Percentiles rank a stretch among this genome's conserved stretches.
phyloP scores from a whole-genome alignment of 2,888 invertebrate species.

The Pseudeuparius sepicola region DNA sequence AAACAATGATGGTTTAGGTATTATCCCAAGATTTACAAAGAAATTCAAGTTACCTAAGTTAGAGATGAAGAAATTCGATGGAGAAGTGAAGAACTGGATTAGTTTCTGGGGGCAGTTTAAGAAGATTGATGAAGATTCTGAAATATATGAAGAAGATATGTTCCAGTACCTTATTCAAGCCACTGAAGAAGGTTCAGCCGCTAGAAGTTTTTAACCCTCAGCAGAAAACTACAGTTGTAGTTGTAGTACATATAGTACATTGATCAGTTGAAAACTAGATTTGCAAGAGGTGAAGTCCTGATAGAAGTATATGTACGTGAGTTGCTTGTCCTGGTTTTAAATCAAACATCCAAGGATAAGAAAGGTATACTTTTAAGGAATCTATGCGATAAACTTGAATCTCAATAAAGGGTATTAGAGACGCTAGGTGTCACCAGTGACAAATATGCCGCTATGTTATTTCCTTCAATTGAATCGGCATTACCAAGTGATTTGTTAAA shows the following conservation, averaged over 20 bases:
- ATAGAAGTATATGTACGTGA: slow-evolving; percentile 13
- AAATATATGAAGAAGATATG: slow-evolving; percentile 13
- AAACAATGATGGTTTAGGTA: too few relatives aligned
- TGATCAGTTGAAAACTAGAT: slow-evolving; percentile 10
- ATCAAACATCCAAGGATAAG: slow-evolving; percentile 5
- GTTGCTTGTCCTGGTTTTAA: slow-evolving; percentile 9
- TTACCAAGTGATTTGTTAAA: too few relatives aligned
- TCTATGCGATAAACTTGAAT: too few relatives aligned
- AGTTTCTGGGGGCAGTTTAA: slow-evolving; percentile 14
- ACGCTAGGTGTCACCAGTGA: slow-evolving; percentile 8
- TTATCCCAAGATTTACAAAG: too few relatives aligned
- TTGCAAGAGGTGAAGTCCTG: slow-evolving; percentile 14
- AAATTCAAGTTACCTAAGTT: too few relatives aligned
- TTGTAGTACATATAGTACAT: background rate
- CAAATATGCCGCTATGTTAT: slow-evolving; percentile 10
- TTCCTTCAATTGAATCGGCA: slow-evolving; percentile 9
- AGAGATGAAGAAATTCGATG: slow-evolving; percentile 7
- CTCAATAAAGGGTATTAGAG: slow-evolving; percentile 8
- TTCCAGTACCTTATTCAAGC: slow-evolving; percentile 16
- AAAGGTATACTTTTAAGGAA: too few relatives aligned
- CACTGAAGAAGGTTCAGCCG: slow-evolving; percentile 9
- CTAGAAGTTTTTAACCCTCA: slow-evolving; percentile 14
- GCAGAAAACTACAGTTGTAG: slow-evolving; percentile 10
- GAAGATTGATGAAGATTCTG: slow-evolving; percentile 14
- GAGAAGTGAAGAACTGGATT: slow-evolving; percentile 12